Evolutionary conservation across 2,113 vertebrate genomes (phyloP).

Genomic region (Laterallus jamaicensis): DNA sequence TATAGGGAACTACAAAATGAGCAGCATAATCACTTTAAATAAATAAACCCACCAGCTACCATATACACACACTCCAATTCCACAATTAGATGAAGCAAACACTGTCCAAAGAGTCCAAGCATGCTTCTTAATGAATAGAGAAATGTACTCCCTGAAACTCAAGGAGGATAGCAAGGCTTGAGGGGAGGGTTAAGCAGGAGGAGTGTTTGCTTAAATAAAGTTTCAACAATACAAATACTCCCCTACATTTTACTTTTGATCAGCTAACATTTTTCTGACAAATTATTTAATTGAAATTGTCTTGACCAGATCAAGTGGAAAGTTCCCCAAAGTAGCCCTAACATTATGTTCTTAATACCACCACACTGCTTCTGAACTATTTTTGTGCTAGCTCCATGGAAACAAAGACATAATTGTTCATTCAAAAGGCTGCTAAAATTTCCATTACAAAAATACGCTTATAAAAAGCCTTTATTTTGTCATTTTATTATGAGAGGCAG

Average conservation of each 20-base stretch:
- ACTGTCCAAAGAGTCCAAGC: not conserved
- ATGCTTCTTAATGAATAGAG: not conserved
- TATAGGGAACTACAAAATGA: not conserved
- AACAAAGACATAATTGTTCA: slow-evolving; percentile 59
- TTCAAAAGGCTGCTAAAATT: slow-evolving; percentile 49
- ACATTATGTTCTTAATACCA: slow-evolving; percentile 11
- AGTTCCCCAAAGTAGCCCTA: not conserved
- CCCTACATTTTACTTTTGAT: not conserved
- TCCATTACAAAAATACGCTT: slow-evolving; percentile 43
- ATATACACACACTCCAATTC: not conserved
- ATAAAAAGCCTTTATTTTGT: slow-evolving; percentile 35
- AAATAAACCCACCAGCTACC: not conserved
- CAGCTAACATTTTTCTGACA: not conserved
- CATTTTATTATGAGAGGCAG: slow-evolving; percentile 1
- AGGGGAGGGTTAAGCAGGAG: not conserved
- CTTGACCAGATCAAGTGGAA: not conserved
- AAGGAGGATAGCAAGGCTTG: not conserved
- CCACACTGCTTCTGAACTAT: not conserved
- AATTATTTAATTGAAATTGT: not conserved
- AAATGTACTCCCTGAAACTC: not conserved
- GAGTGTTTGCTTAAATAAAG: not conserved
- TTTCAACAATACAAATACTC: not conserved
- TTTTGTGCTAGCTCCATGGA: slow-evolving; percentile 50
- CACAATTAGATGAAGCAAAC: not conserved
- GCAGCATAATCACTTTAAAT: not conserved